phyloP scores from a whole-genome alignment of 2,797 vertebrate species.

The Tamandua tetradactyla region DNA sequence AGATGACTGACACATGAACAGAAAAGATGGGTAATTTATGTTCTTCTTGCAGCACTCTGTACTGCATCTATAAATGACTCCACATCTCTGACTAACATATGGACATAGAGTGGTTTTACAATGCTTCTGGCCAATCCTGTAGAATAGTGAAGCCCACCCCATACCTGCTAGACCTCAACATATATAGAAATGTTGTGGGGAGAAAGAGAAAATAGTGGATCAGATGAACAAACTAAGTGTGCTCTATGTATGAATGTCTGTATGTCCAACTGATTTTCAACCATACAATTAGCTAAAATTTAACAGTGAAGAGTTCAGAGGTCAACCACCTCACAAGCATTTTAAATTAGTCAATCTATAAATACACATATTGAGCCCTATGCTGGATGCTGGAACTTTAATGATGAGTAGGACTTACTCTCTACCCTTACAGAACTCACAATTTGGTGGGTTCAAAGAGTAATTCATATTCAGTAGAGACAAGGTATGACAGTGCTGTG shows the following conservation, averaged over 20 bases:
- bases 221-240: neutral
- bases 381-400: neutral
- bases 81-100: neutral
- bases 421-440: neutral
- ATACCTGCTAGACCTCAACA: neutral
- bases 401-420: neutral
- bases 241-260: neutral
- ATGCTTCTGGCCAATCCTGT: neutral
- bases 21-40: neutral
- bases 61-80: neutral
- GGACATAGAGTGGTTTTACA: neutral
- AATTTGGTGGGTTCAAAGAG: neutral
- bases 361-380: neutral
- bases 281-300: constrained; percentile 46
- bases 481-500: neutral
- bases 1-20: constrained; percentile 12
- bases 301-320: constrained; percentile 9
- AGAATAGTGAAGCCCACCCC: neutral
- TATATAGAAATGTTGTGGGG: neutral
- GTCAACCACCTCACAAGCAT: constrained; percentile 7
- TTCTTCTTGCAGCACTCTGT: neutral
- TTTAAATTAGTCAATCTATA: neutral
- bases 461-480: constrained; percentile 5
- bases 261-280: neutral
- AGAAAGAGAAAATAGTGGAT: neutral